phyloP scores from a whole-genome alignment of 2,797 vertebrate species.

The Hydrophis major region DNA sequence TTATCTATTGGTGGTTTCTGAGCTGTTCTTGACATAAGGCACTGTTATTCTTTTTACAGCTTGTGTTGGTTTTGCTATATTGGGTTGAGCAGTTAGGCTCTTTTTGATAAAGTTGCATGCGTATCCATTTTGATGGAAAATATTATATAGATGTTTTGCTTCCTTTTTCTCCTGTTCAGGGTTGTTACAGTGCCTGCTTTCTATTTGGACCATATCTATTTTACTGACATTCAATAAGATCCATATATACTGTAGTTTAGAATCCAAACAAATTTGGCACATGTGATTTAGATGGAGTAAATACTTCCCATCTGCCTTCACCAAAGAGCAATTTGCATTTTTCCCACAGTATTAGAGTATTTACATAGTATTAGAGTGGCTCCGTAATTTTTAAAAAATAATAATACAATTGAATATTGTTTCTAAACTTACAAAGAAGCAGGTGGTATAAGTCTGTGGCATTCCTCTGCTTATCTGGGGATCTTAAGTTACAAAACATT shows the following conservation, averaged over 20 bases:
- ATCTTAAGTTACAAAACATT: neutral
- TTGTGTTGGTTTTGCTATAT: neutral
- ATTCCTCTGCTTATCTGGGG: neutral
- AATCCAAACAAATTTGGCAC: neutral
- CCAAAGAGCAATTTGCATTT: neutral
- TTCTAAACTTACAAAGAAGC: neutral
- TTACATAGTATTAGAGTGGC: neutral
- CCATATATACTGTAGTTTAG: neutral
- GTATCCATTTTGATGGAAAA: neutral
- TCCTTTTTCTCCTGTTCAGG: neutral
- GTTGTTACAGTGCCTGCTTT: neutral
- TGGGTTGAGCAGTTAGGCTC: neutral
- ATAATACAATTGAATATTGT: neutral
- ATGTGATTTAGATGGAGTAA: neutral
- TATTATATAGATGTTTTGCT: neutral
- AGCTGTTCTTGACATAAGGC: neutral
- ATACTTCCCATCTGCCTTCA: neutral
- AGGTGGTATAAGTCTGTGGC: neutral
- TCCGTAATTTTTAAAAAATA: neutral
- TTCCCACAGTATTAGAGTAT: no score
- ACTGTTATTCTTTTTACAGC: neutral
- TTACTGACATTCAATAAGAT: neutral
- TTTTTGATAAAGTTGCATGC: neutral
- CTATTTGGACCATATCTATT: neutral
- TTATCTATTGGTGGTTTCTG: neutral